Percentiles rank a stretch among this genome's conserved stretches.
phyloP scores from a whole-genome alignment of 2,113 vertebrate genomes.

The Corydoras maculifer region DNA sequence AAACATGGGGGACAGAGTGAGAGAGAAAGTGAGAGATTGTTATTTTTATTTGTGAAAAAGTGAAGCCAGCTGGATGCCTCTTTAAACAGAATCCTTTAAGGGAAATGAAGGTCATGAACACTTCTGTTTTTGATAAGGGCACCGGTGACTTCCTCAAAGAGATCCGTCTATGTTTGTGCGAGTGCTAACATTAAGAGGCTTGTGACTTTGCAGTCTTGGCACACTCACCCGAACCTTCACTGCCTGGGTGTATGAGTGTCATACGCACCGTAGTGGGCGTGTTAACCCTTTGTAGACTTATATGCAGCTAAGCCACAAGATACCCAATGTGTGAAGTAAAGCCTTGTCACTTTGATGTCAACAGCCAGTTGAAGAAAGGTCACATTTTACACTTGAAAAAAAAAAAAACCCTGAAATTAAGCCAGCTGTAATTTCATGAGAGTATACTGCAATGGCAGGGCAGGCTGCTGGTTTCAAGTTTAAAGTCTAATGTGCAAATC shows the following conservation, averaged over 20 bases:
- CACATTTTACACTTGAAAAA: slow-evolving; percentile 2
- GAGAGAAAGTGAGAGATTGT: neutral
- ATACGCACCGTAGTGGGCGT: slow-evolving; percentile 2
- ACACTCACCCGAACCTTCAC: neutral
- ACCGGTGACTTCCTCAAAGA: slow-evolving; percentile 40
- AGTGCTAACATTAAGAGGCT: slow-evolving; percentile 32
- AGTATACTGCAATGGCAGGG: neutral
- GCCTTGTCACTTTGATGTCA: neutral
- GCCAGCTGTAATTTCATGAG: neutral
- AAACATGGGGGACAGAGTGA: neutral
- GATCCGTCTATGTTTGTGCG: slow-evolving; percentile 12
- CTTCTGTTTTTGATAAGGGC: slow-evolving; percentile 36
- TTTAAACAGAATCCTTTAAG: slow-evolving; percentile 24
- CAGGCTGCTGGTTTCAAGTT: neutral
- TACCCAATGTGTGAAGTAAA: neutral
- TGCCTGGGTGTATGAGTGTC: neutral
- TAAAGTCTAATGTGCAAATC: neutral
- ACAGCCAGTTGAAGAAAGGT: neutral
- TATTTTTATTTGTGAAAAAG: slow-evolving; percentile 9
- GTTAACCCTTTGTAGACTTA: neutral
- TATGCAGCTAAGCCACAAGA: neutral
- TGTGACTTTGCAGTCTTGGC: slow-evolving; percentile 20
- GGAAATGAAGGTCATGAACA: slow-evolving; percentile 33
- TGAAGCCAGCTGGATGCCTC: slow-evolving; percentile 4
- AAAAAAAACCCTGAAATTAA: slow-evolving; percentile 11